Percentiles rank a stretch among this genome's conserved stretches.
phyloP scores from a whole-genome alignment of 2,888 invertebrate species.

The Drosophila borealis region DNA sequence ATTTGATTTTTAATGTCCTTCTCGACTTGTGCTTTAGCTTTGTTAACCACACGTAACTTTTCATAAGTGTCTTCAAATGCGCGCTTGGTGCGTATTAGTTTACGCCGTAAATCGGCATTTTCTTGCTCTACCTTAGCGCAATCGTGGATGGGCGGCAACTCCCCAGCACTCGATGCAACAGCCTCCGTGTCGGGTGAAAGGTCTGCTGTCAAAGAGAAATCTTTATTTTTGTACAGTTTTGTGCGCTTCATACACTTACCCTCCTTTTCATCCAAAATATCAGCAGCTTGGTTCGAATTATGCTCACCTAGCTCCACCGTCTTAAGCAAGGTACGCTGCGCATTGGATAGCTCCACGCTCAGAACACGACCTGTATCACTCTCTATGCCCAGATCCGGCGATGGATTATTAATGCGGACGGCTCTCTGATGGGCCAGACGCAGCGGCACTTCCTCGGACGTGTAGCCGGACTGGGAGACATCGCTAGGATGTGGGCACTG shows the following conservation, averaged over 20 bases:
- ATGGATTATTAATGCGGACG: slow-evolving; percentile 86
- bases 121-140: slow-evolving; percentile 87
- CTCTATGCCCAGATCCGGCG: slow-evolving; percentile 96
- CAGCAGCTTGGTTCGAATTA: not conserved
- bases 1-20: slow-evolving; percentile 93
- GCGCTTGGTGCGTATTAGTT: slow-evolving; percentile 89
- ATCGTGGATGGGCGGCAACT: slow-evolving; percentile 69
- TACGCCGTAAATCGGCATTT: slow-evolving; percentile 89
- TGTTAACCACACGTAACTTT: slow-evolving; percentile 91
- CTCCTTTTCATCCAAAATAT: slow-evolving; percentile 21
- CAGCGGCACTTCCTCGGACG: slow-evolving; percentile 85
- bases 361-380: slow-evolving; percentile 90
- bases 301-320: slow-evolving; percentile 83
- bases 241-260: slow-evolving; percentile 30
- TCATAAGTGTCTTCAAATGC: slow-evolving; percentile 91
- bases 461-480: slow-evolving; percentile 85
- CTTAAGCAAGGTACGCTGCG: slow-evolving; percentile 83
- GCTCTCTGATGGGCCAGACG: slow-evolving; percentile 42
- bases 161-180: slow-evolving; percentile 14
- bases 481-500: slow-evolving; percentile 82
- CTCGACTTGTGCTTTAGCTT: slow-evolving; percentile 92
- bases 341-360: slow-evolving; percentile 84
- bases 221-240: not conserved
- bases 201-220: slow-evolving; percentile 12
- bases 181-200: slow-evolving; percentile 27